phyloP scores from a whole-genome alignment of 2,113 vertebrate species.

The Mus musculus region DNA sequence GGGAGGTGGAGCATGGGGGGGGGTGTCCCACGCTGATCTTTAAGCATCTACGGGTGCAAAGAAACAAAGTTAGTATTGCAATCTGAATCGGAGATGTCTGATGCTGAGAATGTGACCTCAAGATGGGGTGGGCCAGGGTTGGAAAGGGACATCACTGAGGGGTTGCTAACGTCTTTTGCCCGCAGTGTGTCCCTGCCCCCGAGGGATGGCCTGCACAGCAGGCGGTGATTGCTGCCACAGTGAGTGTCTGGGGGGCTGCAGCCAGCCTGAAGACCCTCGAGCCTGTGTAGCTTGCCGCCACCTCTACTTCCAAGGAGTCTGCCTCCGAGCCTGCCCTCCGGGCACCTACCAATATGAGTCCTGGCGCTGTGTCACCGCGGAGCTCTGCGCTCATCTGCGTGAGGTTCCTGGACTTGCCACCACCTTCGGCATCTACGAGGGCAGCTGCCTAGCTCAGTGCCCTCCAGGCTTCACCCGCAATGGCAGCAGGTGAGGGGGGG shows the following conservation, averaged over 20 bases:
- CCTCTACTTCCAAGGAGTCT: slow-evolving; percentile 87
- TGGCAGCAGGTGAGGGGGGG: slow-evolving; percentile 84
- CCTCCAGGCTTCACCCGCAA: slow-evolving; percentile 88
- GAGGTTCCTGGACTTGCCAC: slow-evolving; percentile 85
- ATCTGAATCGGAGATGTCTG: not conserved
- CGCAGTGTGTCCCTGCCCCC: slow-evolving; percentile 85
- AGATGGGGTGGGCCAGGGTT: not conserved
- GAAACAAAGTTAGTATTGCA: not conserved
- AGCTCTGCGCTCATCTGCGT: slow-evolving; percentile 87
- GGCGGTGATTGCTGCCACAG: slow-evolving; percentile 86
- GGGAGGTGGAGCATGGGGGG: not conserved
- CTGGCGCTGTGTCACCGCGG: slow-evolving; percentile 88
- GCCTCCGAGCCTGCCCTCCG: slow-evolving; percentile 85
- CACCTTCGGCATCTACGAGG: slow-evolving; percentile 87
- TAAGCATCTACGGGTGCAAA: not conserved
- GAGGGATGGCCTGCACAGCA: slow-evolving; percentile 80
- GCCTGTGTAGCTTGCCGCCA: slow-evolving; percentile 88
- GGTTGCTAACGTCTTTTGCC: slow-evolving; percentile 32
- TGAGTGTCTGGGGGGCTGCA: slow-evolving; percentile 89
- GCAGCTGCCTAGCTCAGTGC: slow-evolving; percentile 85
- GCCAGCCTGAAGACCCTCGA: slow-evolving; percentile 76
- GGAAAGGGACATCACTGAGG: not conserved
- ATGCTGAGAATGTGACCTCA: not conserved
- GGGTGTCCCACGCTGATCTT: not conserved
- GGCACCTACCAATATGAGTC: slow-evolving; percentile 88